A percentile compares a stretch with the other conserved stretches of the same genome.
Evolutionary conservation across 1,140 invertebrate genomes (phyloP).

Genomic region (Trachymyrmex septentrionalis): DNA sequence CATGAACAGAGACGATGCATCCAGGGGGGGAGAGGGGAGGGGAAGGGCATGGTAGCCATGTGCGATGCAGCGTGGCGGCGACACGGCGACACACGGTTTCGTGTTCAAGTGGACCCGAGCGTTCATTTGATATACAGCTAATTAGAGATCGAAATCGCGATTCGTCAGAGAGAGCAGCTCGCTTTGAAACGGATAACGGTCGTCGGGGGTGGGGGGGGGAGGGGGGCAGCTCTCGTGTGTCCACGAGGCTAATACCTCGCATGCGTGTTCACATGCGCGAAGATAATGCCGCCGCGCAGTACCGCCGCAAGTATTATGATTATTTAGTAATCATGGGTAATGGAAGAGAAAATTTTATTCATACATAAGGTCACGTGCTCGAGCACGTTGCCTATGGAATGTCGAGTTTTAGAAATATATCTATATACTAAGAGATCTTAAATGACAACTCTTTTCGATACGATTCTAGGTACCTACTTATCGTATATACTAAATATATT

Average conservation of each 20-base stretch:
- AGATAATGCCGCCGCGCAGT: not conserved
- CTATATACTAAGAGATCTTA: not conserved
- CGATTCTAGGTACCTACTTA: not conserved
- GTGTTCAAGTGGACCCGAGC: slow-evolving; percentile 43
- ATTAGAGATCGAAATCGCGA: slow-evolving; percentile 85
- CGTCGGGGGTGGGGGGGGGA: no score
- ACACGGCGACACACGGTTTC: slow-evolving; percentile 36
- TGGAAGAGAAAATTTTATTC: slow-evolving; percentile 16
- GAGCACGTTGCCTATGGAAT: not conserved
- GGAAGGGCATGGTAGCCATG: not conserved
- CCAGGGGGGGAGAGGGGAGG: no score
- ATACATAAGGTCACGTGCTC: not conserved
- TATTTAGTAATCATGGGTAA: not conserved
- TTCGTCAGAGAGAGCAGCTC: slow-evolving; percentile 26
- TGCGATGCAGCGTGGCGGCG: not conserved
- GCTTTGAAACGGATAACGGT: slow-evolving; percentile 32
- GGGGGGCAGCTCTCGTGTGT: not conserved
- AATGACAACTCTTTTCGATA: not conserved
- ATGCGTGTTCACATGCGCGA: not conserved
- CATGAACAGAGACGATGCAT: slow-evolving; percentile 31
- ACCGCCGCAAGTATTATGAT: slow-evolving; percentile 8
- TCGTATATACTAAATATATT: not conserved
- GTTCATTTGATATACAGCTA: slow-evolving; percentile 85
- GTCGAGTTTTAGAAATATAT: not conserved
- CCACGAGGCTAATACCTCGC: slow-evolving; percentile 1